These are phyloP conservation scores for Crambe crambe DNA, from an alignment of 37 sponge, comb jelly and placozoan species.

Conservation along the genomic window DNA sequence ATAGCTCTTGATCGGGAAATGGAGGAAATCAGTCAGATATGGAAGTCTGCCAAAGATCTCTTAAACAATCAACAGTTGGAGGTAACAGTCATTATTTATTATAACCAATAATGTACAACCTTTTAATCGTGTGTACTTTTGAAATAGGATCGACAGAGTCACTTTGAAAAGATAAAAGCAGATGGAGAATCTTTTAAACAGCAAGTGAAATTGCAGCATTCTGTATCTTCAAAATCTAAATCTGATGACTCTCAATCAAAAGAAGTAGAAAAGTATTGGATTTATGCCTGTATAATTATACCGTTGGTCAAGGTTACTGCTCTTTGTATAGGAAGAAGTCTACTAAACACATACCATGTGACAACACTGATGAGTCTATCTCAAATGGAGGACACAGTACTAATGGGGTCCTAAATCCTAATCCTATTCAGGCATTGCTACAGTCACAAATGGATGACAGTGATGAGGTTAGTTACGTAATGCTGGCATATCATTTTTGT, in stretches of 20 bases:
- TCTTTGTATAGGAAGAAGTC: too few relatives aligned
- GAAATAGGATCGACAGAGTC: constrained; percentile 34
- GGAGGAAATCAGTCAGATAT: constrained; percentile 72
- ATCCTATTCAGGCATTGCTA: neutral
- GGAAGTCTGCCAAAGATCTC: constrained; percentile 63
- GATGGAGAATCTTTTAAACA: constrained; percentile 64
- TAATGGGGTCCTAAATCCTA: neutral
- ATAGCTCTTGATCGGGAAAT: constrained; percentile 70
- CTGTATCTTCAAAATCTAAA: neutral
- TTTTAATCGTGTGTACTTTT: neutral
- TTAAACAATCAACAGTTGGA: constrained; percentile 24
- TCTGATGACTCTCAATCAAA: neutral
- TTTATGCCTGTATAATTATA: too few relatives aligned
- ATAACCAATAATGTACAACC: too few relatives aligned
- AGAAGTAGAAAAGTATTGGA: too few relatives aligned
- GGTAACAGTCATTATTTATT: too few relatives aligned
- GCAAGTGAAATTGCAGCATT: constrained; percentile 1
- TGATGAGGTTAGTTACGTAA: neutral
- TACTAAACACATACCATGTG: too few relatives aligned
- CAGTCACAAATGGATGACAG: neutral
- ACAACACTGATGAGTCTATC: too few relatives aligned
- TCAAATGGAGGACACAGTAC: too few relatives aligned
- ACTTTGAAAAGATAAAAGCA: constrained; percentile 56
- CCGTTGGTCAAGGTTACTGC: too few relatives aligned
- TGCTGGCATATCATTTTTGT: too few relatives aligned